Conservation (phyloP, 2,113 vertebrate species). For the Himantopus leucocephalus region DNA sequence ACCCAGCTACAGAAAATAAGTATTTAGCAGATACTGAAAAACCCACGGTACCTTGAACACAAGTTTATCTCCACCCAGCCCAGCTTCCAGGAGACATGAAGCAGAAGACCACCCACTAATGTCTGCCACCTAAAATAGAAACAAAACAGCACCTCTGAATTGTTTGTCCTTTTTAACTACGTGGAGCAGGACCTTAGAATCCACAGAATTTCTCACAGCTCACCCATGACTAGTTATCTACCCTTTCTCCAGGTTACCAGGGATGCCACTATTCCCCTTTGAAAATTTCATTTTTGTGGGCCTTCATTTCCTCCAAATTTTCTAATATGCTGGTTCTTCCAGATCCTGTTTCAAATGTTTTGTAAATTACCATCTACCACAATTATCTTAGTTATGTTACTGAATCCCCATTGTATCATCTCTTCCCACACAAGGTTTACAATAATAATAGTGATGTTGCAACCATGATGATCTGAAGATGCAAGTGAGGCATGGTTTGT, state of each 20-base stretch:
- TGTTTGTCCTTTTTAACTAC: not conserved
- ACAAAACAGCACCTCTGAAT: not conserved
- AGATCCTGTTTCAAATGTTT: not conserved
- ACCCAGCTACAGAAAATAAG: not conserved
- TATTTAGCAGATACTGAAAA: not conserved
- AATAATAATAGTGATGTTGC: not conserved
- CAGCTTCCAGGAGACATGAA: slow-evolving; percentile 85
- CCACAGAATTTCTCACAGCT: not conserved
- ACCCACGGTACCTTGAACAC: slow-evolving; percentile 78
- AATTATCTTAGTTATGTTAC: not conserved
- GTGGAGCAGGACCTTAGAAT: not conserved
- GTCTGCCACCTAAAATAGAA: slow-evolving; percentile 89
- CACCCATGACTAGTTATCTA: not conserved
- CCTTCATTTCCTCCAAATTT: not conserved
- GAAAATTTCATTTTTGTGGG: not conserved
- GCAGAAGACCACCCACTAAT: slow-evolving; percentile 82
- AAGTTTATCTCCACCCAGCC: slow-evolving; percentile 90
- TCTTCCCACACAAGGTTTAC: not conserved
- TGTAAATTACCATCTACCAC: not conserved
- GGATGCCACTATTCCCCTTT: not conserved
- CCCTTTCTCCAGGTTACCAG: not conserved
- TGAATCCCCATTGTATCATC: not conserved
- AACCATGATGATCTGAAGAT: not conserved
- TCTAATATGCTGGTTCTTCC: not conserved
- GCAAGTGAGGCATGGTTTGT: not conserved